Evolutionary conservation across 2,113 vertebrate genomes (phyloP).

Genomic region (Furnarius figulus): DNA sequence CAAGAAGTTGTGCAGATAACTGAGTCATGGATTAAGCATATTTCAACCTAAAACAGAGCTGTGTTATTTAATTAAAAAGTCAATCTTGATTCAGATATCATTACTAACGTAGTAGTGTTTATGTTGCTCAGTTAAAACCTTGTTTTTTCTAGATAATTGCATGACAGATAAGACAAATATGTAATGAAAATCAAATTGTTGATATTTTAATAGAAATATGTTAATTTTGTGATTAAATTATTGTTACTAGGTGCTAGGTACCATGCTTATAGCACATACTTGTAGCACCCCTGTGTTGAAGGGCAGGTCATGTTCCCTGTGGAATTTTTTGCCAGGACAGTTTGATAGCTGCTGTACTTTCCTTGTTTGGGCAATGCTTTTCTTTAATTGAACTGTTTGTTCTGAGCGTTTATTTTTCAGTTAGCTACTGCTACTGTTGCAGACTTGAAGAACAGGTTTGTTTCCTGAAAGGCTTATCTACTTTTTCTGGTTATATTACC

Average conservation of each 20-base stretch:
- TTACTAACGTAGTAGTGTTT: background rate
- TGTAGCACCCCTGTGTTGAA: background rate
- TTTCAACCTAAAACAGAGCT: background rate
- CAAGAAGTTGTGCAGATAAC: background rate
- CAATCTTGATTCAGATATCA: background rate
- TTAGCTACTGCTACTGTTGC: background rate
- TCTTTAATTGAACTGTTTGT: background rate
- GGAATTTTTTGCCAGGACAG: background rate
- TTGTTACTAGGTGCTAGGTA: background rate
- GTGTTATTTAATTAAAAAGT: background rate
- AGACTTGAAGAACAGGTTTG: background rate
- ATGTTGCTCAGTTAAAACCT: background rate
- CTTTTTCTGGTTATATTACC: background rate
- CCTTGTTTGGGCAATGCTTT: rapidly evolving
- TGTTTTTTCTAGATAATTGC: background rate
- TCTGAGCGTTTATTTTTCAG: background rate
- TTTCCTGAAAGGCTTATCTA: background rate
- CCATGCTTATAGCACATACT: background rate
- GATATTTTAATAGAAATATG: background rate
- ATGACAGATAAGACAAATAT: background rate
- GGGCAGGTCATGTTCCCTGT: background rate
- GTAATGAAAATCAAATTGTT: background rate
- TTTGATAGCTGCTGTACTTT: background rate
- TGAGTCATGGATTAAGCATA: background rate
- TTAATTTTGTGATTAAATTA: background rate